Evolutionary conservation across 2,888 invertebrate genomes (phyloP), one percentile per base, ranked within the genome.

Genomic region (Drosophila antonietae): DNA sequence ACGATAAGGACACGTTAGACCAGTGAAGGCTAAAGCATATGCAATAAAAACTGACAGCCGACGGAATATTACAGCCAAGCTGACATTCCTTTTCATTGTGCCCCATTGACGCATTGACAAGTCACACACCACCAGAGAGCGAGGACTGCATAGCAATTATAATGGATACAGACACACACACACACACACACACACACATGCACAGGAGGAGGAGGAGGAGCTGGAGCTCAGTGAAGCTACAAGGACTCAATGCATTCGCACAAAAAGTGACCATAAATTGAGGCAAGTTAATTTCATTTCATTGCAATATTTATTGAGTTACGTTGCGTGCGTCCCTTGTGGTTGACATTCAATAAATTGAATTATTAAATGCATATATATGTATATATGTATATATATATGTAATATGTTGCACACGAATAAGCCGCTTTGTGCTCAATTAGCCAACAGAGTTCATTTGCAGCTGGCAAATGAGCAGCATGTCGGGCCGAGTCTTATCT

Each of bases 11-110:
- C 64, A 64, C 60, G 47, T 66, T 47, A 61, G 39, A 53, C n/a
- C 33, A 35, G 51, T 10, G 8, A 49, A n/a, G 58, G 49, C 20
- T 52, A 53, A 53, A 49, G 66, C 66, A 78, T 68, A 78, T 66
- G 67, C 68, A 82, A 74, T 85, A 55, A 68, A 85, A 85, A 81
- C 61, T 78, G 88, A 88, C 78, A 83, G 60, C 65, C 70, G 68
- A 73, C 46, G 78, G 75, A 68, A 71, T 72, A 59, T 51, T 61
- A 46, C 70, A 52, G 64, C 23, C 58, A 33, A 47, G 49, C 57
- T 63, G 78, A 35, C 57, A 57, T 44, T 66, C 56, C 44, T 23
- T 60, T 79, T 75, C 62, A 70, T 76, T 68, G 59, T 81, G 71
- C 82, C 63, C 71, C 56, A 70, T 67, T 67, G 67, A 53, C 64